Conservation (phyloP, 1,140 invertebrate genomes). For the Sycophila sp. region DNA sequence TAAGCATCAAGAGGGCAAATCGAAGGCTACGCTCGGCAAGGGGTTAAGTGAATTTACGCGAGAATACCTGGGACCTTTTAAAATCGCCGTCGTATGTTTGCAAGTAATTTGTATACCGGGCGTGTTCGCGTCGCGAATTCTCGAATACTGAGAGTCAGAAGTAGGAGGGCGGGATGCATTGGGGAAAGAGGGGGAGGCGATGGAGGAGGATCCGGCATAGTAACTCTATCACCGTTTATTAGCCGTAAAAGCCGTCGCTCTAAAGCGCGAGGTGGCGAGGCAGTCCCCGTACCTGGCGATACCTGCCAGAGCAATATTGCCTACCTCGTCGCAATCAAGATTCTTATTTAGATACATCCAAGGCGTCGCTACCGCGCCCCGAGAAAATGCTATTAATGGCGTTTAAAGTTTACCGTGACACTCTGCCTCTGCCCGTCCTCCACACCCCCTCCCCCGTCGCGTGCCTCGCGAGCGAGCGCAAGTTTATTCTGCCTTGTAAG, state of each 20-base stretch:
- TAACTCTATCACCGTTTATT: constrained; percentile 31
- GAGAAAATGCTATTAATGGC: constrained; percentile 3
- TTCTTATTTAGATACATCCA: constrained; percentile 29
- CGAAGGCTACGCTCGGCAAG: too few relatives aligned
- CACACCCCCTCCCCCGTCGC: neutral
- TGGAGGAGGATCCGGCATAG: neutral
- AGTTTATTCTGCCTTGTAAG: neutral
- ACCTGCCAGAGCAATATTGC: constrained; percentile 17
- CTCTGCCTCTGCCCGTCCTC: neutral
- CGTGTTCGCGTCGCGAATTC: neutral
- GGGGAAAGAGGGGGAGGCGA: neutral
- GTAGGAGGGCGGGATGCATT: neutral
- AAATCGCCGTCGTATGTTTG: neutral
- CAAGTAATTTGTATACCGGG: neutral
- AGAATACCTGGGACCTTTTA: neutral
- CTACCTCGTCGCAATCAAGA: constrained; percentile 12
- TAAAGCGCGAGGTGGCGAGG: neutral
- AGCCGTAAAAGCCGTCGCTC: constrained; percentile 14
- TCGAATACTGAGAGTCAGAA: neutral
- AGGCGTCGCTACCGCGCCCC: neutral
- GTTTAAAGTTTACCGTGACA: neutral
- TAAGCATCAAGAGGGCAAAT: too few relatives aligned
- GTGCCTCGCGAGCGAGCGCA: too few relatives aligned
- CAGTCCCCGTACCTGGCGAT: neutral
- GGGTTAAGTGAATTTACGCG: too few relatives aligned